Conservation (phyloP, 2,888 invertebrate genomes). For the Crepidodera aurea region DNA sequence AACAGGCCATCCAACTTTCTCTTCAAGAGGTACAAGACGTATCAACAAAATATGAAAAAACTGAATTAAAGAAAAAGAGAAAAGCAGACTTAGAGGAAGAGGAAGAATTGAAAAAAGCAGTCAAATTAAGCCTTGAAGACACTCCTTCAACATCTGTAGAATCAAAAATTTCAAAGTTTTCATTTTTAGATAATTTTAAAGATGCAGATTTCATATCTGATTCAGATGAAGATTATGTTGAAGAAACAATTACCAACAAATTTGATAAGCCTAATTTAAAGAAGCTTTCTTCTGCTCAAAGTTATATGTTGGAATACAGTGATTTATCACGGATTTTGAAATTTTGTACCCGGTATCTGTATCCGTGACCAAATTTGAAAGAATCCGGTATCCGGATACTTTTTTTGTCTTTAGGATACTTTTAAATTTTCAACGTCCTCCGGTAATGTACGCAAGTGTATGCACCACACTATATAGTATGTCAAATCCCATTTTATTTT, state of each 20-base stretch:
- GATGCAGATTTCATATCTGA: slow-evolving; percentile 50
- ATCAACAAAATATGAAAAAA: background rate
- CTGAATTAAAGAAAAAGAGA: slow-evolving; percentile 31
- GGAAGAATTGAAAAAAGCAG: slow-evolving; percentile 67
- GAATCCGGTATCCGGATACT: no score
- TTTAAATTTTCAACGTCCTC: no score
- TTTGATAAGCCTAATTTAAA: slow-evolving; percentile 26
- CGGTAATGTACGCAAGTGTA: no score
- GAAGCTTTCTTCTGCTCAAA: slow-evolving; percentile 69
- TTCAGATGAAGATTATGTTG: slow-evolving; percentile 50
- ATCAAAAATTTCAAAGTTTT: slow-evolving; percentile 37
- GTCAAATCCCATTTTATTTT: no score
- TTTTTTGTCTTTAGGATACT: no score
- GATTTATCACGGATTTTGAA: slow-evolving; percentile 79
- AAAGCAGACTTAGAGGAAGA: slow-evolving; percentile 53
- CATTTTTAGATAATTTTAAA: slow-evolving; percentile 54
- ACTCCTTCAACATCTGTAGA: slow-evolving; percentile 53
- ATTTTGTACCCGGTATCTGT: no score
- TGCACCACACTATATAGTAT: no score
- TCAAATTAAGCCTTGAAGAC: slow-evolving; percentile 69
- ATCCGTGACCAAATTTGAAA: no score
- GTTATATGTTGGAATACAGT: slow-evolving; percentile 79
- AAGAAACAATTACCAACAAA: slow-evolving; percentile 35
- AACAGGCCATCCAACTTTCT: slow-evolving; percentile 67
- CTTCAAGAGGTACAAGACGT: slow-evolving; percentile 18